Evolutionary conservation across 2,113 vertebrate species (phyloP).

Genomic region (Ictidomys tridecemlineatus): DNA sequence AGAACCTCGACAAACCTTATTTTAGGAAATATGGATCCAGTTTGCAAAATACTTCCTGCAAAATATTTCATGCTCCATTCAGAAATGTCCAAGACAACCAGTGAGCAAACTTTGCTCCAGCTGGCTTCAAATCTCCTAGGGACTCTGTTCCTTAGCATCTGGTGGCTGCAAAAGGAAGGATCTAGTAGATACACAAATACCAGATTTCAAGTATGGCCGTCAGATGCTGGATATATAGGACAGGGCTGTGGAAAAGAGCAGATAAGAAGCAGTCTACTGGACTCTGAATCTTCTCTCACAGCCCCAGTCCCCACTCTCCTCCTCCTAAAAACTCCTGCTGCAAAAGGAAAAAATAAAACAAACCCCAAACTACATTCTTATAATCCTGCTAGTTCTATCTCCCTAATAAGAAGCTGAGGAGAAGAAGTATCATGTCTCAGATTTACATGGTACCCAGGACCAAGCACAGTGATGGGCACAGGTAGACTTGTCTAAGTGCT

Average conservation of each 20-base stretch:
- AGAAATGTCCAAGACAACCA: not conserved
- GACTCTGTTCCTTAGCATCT: not conserved
- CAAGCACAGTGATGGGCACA: not conserved
- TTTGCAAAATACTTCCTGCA: constrained; percentile 8
- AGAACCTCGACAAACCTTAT: not conserved
- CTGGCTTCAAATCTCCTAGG: not conserved
- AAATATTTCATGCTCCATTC: not conserved
- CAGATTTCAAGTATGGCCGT: not conserved
- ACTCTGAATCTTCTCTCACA: not conserved
- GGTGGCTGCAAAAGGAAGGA: not conserved
- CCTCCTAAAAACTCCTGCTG: not conserved
- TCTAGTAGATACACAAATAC: not conserved
- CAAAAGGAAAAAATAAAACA: not conserved
- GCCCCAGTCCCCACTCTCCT: not conserved
- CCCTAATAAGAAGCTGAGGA: not conserved
- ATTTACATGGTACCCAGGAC: not conserved
- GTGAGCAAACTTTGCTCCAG: not conserved
- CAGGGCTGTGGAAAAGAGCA: not conserved
- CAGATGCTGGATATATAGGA: not conserved
- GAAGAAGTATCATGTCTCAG: not conserved
- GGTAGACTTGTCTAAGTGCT: not conserved
- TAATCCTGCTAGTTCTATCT: not conserved
- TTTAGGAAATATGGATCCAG: not conserved
- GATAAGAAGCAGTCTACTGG: not conserved
- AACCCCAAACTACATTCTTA: not conserved